Evolutionary conservation across 2,797 vertebrate genomes (phyloP).

Genomic region (Amniataba percoides): DNA sequence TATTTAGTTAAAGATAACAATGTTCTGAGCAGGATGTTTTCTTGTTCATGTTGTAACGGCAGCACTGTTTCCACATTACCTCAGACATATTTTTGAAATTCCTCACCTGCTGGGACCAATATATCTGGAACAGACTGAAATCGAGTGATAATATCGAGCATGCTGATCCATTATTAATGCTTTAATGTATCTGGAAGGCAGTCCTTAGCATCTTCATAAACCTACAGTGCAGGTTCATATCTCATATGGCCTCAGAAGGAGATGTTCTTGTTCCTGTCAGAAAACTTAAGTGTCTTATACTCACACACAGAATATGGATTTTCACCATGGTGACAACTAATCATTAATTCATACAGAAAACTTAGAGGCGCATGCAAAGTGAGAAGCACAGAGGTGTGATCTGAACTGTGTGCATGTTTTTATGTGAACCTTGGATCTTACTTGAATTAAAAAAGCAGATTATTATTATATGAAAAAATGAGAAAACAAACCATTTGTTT

Average conservation of each 20-base stretch:
- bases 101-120: not conserved
- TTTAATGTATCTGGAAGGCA: no score
- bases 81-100: no score
- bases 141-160: not conserved
- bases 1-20: not conserved
- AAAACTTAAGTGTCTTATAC: conserved; percentile 11
- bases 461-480: conserved; percentile 7
- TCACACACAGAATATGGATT: not conserved
- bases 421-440: conserved; percentile 12
- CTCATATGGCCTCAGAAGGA: conserved; percentile 1
- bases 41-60: not conserved
- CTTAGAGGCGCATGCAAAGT: conserved; percentile 21
- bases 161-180: not conserved
- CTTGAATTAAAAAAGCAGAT: not conserved
- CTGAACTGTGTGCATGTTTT: conserved; percentile 15
- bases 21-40: not conserved
- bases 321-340: conserved; percentile 42
- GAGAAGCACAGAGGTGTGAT: conserved; percentile 4
- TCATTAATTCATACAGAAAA: conserved; percentile 51
- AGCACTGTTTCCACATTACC: no score
- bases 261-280: conserved; percentile 27
- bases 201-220: not conserved
- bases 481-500: conserved; percentile 24
- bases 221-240: conserved; percentile 1
- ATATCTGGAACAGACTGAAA: not conserved